Evolutionary conservation across 2,797 vertebrate genomes (phyloP).

Genomic region (Premnoplex brunnescens): DNA sequence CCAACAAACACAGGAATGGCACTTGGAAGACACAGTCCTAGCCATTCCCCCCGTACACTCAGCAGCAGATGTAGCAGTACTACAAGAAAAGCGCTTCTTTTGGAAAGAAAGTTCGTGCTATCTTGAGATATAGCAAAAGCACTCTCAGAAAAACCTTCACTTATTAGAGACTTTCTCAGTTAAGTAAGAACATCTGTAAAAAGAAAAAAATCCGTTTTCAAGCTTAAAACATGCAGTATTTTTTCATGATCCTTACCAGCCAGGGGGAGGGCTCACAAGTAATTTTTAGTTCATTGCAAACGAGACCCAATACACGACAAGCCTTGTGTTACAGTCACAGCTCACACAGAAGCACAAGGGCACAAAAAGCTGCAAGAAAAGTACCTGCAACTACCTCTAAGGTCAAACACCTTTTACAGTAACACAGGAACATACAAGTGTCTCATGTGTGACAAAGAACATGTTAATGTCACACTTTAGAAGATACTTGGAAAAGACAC

Average conservation of each 20-base stretch:
- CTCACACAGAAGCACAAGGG: background rate
- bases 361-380: background rate
- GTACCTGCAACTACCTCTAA: background rate
- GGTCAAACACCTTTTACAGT: background rate
- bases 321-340: background rate
- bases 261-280: background rate
- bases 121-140: background rate
- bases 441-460: background rate
- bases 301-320: background rate
- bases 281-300: background rate
- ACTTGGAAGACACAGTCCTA: background rate
- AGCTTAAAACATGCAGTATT: background rate
- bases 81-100: background rate
- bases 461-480: background rate
- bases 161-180: background rate
- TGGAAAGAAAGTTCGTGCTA: background rate
- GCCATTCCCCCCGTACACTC: accelerated
- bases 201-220: background rate
- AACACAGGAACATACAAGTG: background rate
- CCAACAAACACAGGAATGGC: background rate
- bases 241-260: background rate
- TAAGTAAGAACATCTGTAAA: background rate
- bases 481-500: background rate
- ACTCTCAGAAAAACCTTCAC: background rate
- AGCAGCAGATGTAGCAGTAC: background rate